A percentile compares a stretch with the other conserved stretches of the same genome.
These are phyloP conservation scores for Tribolium madens DNA, from an alignment of 1,140 invertebrate species.

Conservation along the genomic window DNA sequence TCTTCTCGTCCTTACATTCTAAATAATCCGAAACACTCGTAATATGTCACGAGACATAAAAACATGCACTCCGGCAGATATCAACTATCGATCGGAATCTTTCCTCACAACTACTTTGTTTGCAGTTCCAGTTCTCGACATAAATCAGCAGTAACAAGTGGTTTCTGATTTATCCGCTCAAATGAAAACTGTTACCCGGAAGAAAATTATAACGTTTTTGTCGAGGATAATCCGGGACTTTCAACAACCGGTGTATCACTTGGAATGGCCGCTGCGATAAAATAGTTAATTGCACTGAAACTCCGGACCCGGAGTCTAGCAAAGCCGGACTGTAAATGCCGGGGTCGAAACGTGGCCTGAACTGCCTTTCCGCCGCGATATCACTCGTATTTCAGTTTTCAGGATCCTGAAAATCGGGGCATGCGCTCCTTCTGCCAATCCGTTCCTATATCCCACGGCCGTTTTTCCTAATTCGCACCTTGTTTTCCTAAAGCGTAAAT, in stretches of 20 bases:
- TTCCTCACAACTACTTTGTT: slow-evolving; percentile 24
- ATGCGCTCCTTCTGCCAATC: slow-evolving; percentile 41
- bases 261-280: background rate
- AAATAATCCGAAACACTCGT: slow-evolving; percentile 24
- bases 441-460: slow-evolving; percentile 40
- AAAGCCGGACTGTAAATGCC: background rate
- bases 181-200: slow-evolving; percentile 26
- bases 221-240: slow-evolving; percentile 6
- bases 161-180: slow-evolving; percentile 46
- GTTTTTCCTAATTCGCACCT: slow-evolving; percentile 48
- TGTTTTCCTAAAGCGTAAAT: slow-evolving; percentile 46
- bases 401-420: slow-evolving; percentile 34
- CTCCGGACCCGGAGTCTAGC: background rate
- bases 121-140: slow-evolving; percentile 35
- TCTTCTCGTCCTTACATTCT: slow-evolving; percentile 20
- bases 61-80: slow-evolving; percentile 8
- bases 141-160: slow-evolving; percentile 51
- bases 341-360: slow-evolving; percentile 14
- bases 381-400: slow-evolving; percentile 43
- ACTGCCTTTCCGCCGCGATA: slow-evolving; percentile 26
- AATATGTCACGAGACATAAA: slow-evolving; percentile 38
- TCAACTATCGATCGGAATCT: slow-evolving; percentile 20
- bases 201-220: slow-evolving; percentile 29
- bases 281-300: slow-evolving; percentile 7
- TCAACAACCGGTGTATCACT: slow-evolving; percentile 2